Evolutionary conservation across 2,797 vertebrate species (phyloP).

Genomic region (Sylvilagus floridanus): DNA sequence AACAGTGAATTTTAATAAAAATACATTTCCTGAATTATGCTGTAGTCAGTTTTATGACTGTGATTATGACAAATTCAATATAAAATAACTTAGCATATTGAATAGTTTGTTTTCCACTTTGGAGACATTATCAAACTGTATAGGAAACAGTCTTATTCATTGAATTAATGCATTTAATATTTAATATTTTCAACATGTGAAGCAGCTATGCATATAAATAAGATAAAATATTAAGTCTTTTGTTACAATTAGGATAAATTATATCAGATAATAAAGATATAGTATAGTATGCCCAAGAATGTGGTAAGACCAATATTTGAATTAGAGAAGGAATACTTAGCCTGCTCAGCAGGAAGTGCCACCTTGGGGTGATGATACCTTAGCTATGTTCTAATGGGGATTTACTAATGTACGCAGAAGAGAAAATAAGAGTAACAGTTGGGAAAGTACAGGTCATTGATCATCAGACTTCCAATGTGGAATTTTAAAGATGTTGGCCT

Average conservation of each 20-base stretch:
- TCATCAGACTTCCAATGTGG: neutral
- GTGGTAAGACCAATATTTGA: neutral
- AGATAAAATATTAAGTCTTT: accelerated
- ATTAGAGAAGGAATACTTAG: neutral
- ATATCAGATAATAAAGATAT: neutral
- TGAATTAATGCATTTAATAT: neutral
- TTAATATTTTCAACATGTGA: neutral
- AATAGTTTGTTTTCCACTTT: neutral
- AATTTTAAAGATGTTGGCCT: neutral
- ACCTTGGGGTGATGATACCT: neutral
- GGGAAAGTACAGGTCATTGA: neutral
- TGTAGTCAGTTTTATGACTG: neutral
- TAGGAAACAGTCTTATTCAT: neutral
- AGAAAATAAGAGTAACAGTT: neutral
- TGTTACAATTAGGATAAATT: neutral
- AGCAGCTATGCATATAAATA: neutral
- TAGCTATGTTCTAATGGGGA: neutral
- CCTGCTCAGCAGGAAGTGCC: neutral
- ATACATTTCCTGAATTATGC: neutral
- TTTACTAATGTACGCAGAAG: neutral
- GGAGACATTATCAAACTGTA: neutral
- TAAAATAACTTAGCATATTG: neutral
- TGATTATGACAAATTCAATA: neutral
- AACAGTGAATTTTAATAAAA: neutral
- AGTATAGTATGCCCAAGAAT: neutral